Base-by-base conservation (phyloP, 1,140 invertebrate genomes). In the Venturia canescens region DNA sequence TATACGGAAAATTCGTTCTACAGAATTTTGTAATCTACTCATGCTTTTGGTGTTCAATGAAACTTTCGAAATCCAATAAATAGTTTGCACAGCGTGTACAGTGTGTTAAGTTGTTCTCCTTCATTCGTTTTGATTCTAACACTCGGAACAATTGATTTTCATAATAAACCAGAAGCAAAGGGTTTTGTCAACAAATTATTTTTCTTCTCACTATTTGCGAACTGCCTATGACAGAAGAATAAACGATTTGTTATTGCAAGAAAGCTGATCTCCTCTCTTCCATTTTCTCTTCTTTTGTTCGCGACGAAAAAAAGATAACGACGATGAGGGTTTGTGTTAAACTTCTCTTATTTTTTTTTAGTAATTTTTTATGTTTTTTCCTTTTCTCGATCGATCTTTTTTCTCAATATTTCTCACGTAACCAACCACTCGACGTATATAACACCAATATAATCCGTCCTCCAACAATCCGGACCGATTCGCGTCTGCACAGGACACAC, bases 401-500 rank as follows among this genome's bases (percentile, higher is more conserved):
- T 7, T 48, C 70, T 23, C 57, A 60, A 21, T n/a, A n/a, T 72
- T 48, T 38, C 70, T 72, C 34, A 15, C 67, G 67, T 44, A 48
- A 48, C 70, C 23, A 48, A 21, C 38, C 70, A 21, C 70, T 72
- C 13, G 18, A 23, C 70, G 38, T 53, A 27, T n/a, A 29, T 26
- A 34, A 34, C 27, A n/a, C 26, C 27, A 31, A 57, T 75, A 27
- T 75, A 48, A 74, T 74, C 53, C 60, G 69, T 75, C 38, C 79
- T 50, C 71, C 71, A 21, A 48, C 74, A 44, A 80, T 75, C 72
- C 48, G 44, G 48, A 16, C n/a, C 2, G 26, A 18, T 74, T 63
- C 66, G 57, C 71, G 48, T 80, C 79, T 80, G 79, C 79, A 67
- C n/a, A 23, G 71, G 79, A 80, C 79, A 66, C 29, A 67, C 63